Percentiles rank a stretch among this genome's conserved stretches.
phyloP scores from a whole-genome alignment of 2,888 invertebrate species.

The Pyrgus malvae region DNA sequence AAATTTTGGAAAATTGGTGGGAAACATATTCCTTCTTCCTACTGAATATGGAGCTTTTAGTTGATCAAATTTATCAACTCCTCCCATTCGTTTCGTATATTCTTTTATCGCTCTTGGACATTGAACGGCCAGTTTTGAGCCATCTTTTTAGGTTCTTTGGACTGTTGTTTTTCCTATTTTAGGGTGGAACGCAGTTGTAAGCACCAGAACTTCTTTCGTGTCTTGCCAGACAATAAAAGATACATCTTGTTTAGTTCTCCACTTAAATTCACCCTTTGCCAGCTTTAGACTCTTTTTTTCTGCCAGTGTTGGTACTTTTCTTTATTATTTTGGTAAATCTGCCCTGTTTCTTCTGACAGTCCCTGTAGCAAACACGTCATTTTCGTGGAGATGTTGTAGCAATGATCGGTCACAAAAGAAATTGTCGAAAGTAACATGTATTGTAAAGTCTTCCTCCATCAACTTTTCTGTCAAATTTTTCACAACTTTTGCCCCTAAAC shows the following conservation, averaged over 20 bases:
- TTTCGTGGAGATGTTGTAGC: constrained; percentile 31
- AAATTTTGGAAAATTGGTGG: no score
- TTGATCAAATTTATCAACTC: constrained; percentile 37
- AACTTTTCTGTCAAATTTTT: constrained; percentile 24
- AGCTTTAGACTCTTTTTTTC: constrained; percentile 30
- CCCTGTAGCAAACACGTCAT: constrained; percentile 33
- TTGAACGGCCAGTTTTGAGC: constrained; percentile 28
- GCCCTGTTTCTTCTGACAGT: constrained; percentile 35
- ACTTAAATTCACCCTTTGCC: constrained; percentile 39
- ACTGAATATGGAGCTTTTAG: constrained; percentile 36
- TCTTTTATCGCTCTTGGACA: constrained; percentile 34
- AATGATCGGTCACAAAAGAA: constrained; percentile 27
- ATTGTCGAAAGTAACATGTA: constrained; percentile 35
- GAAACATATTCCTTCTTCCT: constrained; percentile 29
- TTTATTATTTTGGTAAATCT: constrained; percentile 35
- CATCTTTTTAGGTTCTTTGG: constrained; percentile 35
- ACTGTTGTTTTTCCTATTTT: constrained; percentile 32
- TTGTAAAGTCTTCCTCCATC: constrained; percentile 21
- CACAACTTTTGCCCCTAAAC: constrained; percentile 35
- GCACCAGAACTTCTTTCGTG: constrained; percentile 37
- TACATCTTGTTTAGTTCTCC: constrained; percentile 37
- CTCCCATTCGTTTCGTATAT: constrained; percentile 42
- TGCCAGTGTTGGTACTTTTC: no score
- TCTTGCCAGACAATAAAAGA: constrained; percentile 40
- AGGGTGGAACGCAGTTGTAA: constrained; percentile 41